These are phyloP conservation scores for Dermatemys mawii DNA, from an alignment of 2,113 vertebrate species.

Conservation along the genomic window DNA sequence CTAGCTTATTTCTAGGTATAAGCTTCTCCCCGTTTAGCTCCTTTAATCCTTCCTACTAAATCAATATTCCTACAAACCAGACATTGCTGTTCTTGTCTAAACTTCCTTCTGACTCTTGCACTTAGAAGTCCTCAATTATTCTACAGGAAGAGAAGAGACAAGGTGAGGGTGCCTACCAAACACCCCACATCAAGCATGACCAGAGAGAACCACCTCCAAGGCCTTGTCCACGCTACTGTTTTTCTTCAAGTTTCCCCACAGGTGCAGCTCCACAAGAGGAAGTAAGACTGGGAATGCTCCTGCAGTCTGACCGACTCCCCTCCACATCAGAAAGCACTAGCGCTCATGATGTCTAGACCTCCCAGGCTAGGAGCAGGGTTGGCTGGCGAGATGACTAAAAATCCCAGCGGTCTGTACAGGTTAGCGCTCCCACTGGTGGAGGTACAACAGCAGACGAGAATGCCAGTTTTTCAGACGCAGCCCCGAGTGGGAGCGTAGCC, in stretches of 20 bases:
- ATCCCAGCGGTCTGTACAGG: too few relatives aligned
- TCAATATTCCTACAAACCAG: accelerated
- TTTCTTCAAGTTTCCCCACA: neutral
- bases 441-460: too few relatives aligned
- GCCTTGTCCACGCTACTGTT: neutral
- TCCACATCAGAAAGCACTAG: neutral
- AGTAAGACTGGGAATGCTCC: accelerated
- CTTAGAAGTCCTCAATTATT: neutral
- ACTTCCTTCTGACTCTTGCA: neutral
- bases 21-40: accelerated
- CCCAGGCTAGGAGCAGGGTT: too few relatives aligned
- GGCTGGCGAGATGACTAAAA: too few relatives aligned
- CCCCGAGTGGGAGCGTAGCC: neutral
- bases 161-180: neutral
- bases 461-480: too few relatives aligned
- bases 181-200: neutral
- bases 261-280: neutral
- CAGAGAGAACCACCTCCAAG: accelerated
- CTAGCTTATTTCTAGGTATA: neutral
- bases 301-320: accelerated
- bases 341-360: accelerated
- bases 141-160: neutral
- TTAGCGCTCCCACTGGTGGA: too few relatives aligned
- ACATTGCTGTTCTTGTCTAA: neutral
- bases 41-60: neutral